Evolutionary conservation across 2,888 invertebrate species (phyloP).

Genomic region (Drosophila testacea): DNA sequence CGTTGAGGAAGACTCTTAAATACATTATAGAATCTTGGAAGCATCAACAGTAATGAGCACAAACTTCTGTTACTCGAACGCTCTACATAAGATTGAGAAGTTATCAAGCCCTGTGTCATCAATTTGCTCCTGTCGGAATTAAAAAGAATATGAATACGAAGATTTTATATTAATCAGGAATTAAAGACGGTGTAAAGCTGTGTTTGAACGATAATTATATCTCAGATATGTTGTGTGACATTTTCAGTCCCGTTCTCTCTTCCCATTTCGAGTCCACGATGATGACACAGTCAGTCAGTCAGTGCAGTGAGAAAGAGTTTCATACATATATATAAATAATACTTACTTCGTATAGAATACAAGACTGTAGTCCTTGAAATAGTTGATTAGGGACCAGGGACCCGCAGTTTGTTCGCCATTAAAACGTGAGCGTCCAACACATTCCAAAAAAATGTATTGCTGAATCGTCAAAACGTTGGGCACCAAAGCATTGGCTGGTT

Average conservation of each 20-base stretch:
- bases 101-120: constrained; percentile 87
- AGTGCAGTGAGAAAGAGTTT: too few species aligned
- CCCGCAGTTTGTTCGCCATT: constrained; percentile 90
- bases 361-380: constrained; percentile 88
- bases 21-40: constrained; percentile 88
- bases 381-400: constrained; percentile 86
- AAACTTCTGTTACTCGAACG: constrained; percentile 84
- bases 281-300: too few species aligned
- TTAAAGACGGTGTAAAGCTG: too few species aligned
- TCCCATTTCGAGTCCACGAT: too few species aligned
- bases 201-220: too few species aligned
- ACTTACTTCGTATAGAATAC: constrained; percentile 82
- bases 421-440: constrained; percentile 89
- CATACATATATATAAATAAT: too few species aligned
- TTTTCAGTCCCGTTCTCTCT: too few species aligned
- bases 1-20: constrained; percentile 86
- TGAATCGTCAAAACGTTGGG: constrained; percentile 86
- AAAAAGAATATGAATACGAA: background rate
- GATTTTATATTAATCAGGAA: too few species aligned
- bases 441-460: constrained; percentile 91
- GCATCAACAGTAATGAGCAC: constrained; percentile 87
- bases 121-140: constrained; percentile 86
- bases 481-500: constrained; percentile 85
- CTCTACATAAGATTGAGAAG: constrained; percentile 87
- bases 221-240: too few species aligned